Evolutionary conservation across 2,888 invertebrate genomes (phyloP), one percentile per base, ranked within the genome.

Genomic region (Polydrusus pterygomalis): DNA sequence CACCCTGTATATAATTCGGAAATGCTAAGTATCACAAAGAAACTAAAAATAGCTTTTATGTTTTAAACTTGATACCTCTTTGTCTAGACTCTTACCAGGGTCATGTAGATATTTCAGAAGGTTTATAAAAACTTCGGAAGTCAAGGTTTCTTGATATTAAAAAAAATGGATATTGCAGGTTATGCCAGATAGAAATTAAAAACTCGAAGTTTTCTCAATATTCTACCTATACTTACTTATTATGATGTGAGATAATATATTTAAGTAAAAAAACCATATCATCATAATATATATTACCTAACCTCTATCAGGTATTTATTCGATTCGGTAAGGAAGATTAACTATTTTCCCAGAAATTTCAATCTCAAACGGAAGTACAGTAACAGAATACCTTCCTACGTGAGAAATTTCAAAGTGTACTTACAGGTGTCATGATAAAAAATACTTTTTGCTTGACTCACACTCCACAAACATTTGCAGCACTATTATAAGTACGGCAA

Each of bases 31-130:
- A 60, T 45, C 45, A 30, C 70, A 70, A 70, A 73, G 67, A 58
- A 68, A 56, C 74, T 74, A 74, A 70, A 74, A 70, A 74, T 74
- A 74, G 63, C 69, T 69, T 74, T 70, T 60, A 64, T 74, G 74
- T 68, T 74, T 69, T 69, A 74, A 69, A 74, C 58, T 69, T 69
- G 69, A 74, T 74, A 69, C 69, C 43, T 56, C 74, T 69, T 74
- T 74, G 74, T 74, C 74, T 74, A 74, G 74, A 74, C 69, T 62
- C 17, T 68, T 63, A 58, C 63, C 74, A 63, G 68, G 74, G 70
- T 74, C 74, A 74, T 62, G n/a, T 13, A n/a, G 13, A n/a, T 43
- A 43, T 43, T 13, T n/a, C 5, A 43, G 13, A 43, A 10, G 43
- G 43, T n/a, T 6, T 43, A 43, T n/a, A 43, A 13, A n/a, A 13